Conservation (phyloP, 2,888 invertebrate species). For the Zaprionus lineosus region DNA sequence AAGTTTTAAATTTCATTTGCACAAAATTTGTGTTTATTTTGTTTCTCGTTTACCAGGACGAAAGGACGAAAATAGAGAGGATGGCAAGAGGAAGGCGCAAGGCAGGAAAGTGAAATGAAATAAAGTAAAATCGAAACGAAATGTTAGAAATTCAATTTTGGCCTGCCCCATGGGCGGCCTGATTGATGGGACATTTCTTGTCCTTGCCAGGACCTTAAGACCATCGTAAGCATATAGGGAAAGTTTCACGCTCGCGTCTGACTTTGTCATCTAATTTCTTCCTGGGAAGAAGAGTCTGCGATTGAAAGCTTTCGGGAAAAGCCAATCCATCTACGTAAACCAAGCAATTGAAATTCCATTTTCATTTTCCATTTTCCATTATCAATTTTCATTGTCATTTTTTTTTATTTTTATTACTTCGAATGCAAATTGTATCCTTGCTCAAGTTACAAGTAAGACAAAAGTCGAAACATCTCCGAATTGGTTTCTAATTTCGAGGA, state of each 20-base stretch:
- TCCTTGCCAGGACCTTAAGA: too few relatives aligned
- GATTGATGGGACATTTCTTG: constrained; percentile 45
- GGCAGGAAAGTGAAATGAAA: neutral
- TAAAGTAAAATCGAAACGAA: constrained; percentile 16
- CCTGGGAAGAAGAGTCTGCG: constrained; percentile 4
- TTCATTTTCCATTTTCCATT: too few relatives aligned
- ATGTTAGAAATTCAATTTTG: constrained; percentile 58
- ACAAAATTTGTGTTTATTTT: constrained; percentile 36
- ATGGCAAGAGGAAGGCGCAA: too few relatives aligned
- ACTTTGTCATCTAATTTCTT: constrained; percentile 52
- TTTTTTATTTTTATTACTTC: too few relatives aligned
- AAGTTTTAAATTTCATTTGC: constrained; percentile 71
- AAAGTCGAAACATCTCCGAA: too few relatives aligned
- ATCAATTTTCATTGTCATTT: too few relatives aligned
- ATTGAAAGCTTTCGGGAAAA: constrained; percentile 4
- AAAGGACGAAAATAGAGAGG: too few relatives aligned
- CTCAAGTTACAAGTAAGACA: too few relatives aligned
- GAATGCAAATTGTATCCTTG: too few relatives aligned
- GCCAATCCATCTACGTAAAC: neutral
- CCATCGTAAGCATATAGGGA: neutral
- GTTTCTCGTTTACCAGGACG: constrained; percentile 2
- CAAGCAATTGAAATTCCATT: too few relatives aligned
- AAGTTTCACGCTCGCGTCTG: constrained; percentile 33
- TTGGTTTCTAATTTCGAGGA: too few relatives aligned
- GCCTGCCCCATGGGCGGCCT: constrained; percentile 51